Conservation (phyloP, 2,113 vertebrate genomes). For the Mobula birostris region DNA sequence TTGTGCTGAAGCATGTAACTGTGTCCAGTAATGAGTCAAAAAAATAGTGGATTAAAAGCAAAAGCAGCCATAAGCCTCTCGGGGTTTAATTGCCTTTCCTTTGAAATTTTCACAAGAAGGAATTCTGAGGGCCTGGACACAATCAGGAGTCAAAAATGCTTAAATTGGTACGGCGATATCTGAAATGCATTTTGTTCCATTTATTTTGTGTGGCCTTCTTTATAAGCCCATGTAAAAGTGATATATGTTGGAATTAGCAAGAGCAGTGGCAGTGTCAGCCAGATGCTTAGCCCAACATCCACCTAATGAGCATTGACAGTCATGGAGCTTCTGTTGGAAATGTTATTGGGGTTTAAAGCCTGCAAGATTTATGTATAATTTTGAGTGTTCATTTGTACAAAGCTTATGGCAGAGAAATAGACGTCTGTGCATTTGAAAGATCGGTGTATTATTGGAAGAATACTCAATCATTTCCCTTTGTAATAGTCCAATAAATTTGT, state of each 20-base stretch:
- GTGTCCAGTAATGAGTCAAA: background rate
- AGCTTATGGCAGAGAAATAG: background rate
- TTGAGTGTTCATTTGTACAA: background rate
- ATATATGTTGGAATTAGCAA: conserved; percentile 14
- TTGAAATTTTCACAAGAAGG: background rate
- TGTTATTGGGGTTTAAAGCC: background rate
- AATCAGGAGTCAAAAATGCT: background rate
- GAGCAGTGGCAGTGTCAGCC: background rate
- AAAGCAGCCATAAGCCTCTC: background rate
- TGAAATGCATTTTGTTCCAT: background rate
- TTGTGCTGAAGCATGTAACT: background rate
- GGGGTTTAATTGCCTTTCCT: background rate
- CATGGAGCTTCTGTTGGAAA: background rate
- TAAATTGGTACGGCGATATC: background rate
- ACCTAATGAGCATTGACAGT: background rate
- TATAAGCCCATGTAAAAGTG: background rate
- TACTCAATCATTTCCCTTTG: background rate
- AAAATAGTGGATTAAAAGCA: background rate
- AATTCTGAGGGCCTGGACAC: background rate
- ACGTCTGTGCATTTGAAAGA: background rate
- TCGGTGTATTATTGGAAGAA: background rate
- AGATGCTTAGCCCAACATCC: background rate
- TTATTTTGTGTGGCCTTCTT: too few relatives aligned
- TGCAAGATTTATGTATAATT: background rate
- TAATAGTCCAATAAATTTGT: background rate